A percentile compares a stretch with the other conserved stretches of the same genome.
phyloP scores from a whole-genome alignment of 2,113 vertebrate species.

The Columba livia region DNA sequence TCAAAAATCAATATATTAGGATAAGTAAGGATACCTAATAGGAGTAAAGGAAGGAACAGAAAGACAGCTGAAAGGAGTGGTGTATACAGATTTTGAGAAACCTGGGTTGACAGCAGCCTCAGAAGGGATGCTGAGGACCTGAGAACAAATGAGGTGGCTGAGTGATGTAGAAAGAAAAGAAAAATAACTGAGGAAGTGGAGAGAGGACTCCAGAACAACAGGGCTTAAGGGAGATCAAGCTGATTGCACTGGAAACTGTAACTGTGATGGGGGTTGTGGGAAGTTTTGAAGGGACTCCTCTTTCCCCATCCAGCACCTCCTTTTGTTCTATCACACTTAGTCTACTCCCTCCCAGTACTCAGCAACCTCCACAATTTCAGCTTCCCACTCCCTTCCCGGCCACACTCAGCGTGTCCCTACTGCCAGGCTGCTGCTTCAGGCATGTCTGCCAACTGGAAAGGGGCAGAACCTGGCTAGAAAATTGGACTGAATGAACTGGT shows the following conservation, averaged over 20 bases:
- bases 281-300: background rate
- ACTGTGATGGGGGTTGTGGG: accelerated
- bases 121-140: background rate
- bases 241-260: background rate
- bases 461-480: background rate
- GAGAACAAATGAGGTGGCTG: background rate
- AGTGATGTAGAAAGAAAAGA: background rate
- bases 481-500: background rate
- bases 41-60: background rate
- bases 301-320: background rate
- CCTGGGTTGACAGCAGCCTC: background rate
- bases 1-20: background rate
- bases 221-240: background rate
- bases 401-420: background rate
- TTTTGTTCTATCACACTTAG: background rate
- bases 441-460: background rate
- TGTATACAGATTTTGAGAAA: background rate
- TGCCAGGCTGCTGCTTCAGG: background rate
- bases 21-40: background rate
- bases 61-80: background rate
- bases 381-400: background rate
- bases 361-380: background rate
- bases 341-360: background rate
- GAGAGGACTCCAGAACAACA: background rate
- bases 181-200: background rate